These are phyloP conservation scores for Leptoteleia sp. DNA, from an alignment of 1,140 invertebrate genomes.

Conservation along the genomic window DNA sequence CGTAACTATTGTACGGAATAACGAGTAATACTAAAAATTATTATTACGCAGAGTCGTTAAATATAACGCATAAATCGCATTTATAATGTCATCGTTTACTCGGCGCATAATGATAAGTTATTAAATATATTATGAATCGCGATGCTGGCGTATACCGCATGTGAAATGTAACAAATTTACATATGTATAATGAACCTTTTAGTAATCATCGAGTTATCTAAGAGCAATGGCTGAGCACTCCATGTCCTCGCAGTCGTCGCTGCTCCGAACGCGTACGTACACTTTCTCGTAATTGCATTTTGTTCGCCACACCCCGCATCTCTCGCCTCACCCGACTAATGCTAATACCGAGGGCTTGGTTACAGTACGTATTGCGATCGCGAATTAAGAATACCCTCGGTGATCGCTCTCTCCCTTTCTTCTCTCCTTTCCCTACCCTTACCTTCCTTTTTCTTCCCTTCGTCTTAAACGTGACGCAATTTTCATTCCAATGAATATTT, in stretches of 20 bases:
- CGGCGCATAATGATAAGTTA: too few species aligned
- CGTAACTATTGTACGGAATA: too few species aligned
- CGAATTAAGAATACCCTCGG: slow-evolving; percentile 43
- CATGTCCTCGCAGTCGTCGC: slow-evolving; percentile 50
- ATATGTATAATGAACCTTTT: slow-evolving; percentile 59
- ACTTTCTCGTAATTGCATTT: slow-evolving; percentile 76
- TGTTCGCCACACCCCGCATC: slow-evolving; percentile 68
- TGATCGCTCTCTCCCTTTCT: slow-evolving; percentile 8
- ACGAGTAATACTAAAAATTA: too few species aligned
- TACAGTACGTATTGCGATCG: slow-evolving; percentile 15
- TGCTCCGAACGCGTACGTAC: slow-evolving; percentile 31
- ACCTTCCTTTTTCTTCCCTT: neutral
- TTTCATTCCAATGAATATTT: slow-evolving; percentile 25
- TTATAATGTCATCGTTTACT: too few species aligned
- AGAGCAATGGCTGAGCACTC: slow-evolving; percentile 39
- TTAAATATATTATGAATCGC: too few species aligned
- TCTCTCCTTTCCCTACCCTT: too few species aligned
- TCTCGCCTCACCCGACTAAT: slow-evolving; percentile 56
- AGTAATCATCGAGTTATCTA: slow-evolving; percentile 53
- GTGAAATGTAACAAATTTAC: slow-evolving; percentile 47
- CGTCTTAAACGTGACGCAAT: slow-evolving; percentile 22
- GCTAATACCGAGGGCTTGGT: slow-evolving; percentile 55
- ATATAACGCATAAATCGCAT: too few species aligned
- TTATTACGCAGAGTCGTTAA: too few species aligned
- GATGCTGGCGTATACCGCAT: too few species aligned